Base-by-base conservation (phyloP, 2,113 vertebrate species). In the Anser cygnoides region DNA sequence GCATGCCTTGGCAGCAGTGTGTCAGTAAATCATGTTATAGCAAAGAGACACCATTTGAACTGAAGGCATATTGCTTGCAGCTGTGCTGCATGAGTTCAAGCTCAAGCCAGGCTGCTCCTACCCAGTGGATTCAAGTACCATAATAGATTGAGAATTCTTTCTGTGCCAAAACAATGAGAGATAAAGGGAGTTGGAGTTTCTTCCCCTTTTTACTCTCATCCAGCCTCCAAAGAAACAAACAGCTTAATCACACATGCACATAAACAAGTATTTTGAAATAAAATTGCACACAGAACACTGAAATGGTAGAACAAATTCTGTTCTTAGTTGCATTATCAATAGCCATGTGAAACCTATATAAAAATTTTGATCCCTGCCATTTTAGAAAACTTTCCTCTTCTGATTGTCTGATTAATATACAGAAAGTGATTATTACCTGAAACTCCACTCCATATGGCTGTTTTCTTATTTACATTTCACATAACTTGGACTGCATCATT, bases 91-190 rank as follows among this genome's bases (percentile, higher is more conserved):
- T 8, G 74, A 75, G 43, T 80, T 79, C 81, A 76, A 25, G 31
- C 66, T 92, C 67, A 58, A 91, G 68, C 59, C 72, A 76, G 28
- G 75, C 54, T 54, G 72, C n/a, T 86, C 1, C 1, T 43, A 73
- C 58, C 29, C 41, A 44, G 46, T 5, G 28, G 37, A 66, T 55
- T 83, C n/a, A 50, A 85, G 89, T 70, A 61, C 31, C 23, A 6
- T 31, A 54, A 87, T 14, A 79, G 75, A 86, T 9, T 41, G 67
- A 49, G 84, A 75, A n/a, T 20, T 66, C 67, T 87, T 59, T 68
- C 41, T 66, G 31, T 83, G 70, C 80, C 84, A 91, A 87, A 95
- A 92, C 8, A 87, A 87, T 74, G 21, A 80, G 35, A 82, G 49
- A 77, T 28, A 70, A 92, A 92, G 90, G 21, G n/a, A 46, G 79